Percentiles rank a stretch among this genome's conserved stretches.
These are phyloP conservation scores for Ornithoptera priamus DNA, from an alignment of 2,888 invertebrate genomes.

Conservation along the genomic window DNA sequence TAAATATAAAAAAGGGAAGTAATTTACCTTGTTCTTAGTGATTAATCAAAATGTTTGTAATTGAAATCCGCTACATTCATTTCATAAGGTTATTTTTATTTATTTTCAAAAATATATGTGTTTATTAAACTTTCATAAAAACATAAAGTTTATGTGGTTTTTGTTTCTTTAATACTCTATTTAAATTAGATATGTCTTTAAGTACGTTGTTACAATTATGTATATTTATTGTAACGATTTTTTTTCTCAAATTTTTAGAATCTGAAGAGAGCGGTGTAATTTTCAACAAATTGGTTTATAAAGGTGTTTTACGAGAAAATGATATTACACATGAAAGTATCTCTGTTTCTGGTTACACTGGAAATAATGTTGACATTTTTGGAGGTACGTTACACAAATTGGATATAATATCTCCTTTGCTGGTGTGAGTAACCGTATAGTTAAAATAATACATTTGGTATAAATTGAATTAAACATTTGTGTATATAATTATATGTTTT, in stretches of 20 bases:
- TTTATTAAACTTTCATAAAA: no score
- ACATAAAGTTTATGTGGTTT: background rate
- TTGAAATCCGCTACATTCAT: no score
- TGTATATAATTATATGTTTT: no score
- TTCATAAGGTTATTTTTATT: no score
- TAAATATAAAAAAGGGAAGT: no score
- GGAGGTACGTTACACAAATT: conserved; percentile 50
- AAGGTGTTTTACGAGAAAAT: conserved; percentile 46
- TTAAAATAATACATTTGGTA: background rate
- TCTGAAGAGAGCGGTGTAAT: conserved; percentile 33
- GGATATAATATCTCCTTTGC: no score
- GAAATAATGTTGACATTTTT: conserved; percentile 42
- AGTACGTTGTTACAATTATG: background rate
- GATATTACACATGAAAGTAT: conserved; percentile 56
- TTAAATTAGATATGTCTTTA: background rate
- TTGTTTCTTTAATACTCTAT: background rate
- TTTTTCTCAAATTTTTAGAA: conserved; percentile 27
- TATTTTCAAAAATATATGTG: no score
- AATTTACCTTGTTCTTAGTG: no score
- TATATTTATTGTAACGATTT: background rate
- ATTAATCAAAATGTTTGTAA: no score
- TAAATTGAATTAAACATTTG: no score
- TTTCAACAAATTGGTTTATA: conserved; percentile 57
- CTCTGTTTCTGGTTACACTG: conserved; percentile 45
- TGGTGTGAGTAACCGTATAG: background rate